A percentile compares a stretch with the other conserved stretches of the same genome.
Evolutionary conservation across 2,888 invertebrate genomes (phyloP).

Genomic region (Eueremaeus valkanovi): DNA sequence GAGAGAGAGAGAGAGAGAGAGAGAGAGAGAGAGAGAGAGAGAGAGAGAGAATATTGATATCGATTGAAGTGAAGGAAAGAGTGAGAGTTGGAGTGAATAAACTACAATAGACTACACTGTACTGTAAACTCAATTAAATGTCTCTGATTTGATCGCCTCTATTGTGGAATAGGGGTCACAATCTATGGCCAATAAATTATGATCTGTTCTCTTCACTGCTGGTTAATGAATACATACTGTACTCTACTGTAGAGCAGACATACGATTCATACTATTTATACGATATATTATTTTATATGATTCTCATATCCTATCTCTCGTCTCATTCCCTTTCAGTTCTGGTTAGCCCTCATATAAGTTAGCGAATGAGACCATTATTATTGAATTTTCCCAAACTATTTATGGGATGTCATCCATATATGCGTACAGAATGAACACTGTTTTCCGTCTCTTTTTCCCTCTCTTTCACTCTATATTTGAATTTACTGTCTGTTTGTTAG

Average conservation of each 20-base stretch:
- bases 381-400: constrained; percentile 10
- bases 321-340: neutral
- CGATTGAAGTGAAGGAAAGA: neutral
- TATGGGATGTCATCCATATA: neutral
- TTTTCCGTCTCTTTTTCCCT: constrained; percentile 1
- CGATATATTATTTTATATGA: neutral
- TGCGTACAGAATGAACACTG: neutral
- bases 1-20: neutral
- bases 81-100: neutral
- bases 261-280: too few species aligned
- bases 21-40: neutral
- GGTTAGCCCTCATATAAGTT: neutral
- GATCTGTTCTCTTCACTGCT: neutral
- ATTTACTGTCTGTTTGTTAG: neutral
- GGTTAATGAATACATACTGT: neutral
- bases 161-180: neutral
- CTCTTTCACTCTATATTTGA: neutral
- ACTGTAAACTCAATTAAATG: constrained; percentile 14
- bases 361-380: neutral
- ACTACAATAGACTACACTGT: too few species aligned
- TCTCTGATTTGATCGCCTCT: neutral
- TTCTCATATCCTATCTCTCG: constrained; percentile 1
- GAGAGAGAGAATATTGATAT: neutral
- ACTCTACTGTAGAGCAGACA: too few species aligned
- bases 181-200: constrained; percentile 3